Evolutionary conservation across 2,113 vertebrate species (phyloP), one percentile per base, ranked within the genome.

Genomic region (Clinocottus analis): DNA sequence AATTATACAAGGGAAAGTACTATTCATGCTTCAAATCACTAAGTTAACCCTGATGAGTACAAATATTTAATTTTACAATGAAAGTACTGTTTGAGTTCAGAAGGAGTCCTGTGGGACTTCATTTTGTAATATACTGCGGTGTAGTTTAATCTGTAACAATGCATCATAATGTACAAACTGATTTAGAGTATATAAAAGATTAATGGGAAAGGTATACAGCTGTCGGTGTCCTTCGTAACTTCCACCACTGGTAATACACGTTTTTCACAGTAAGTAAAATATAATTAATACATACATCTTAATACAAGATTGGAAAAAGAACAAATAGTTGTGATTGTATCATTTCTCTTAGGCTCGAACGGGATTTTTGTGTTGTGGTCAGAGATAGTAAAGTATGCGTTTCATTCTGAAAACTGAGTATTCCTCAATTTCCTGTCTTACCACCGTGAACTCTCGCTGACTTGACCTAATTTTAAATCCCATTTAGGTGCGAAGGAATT

Each of bases 321-420:
- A 27, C 41, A 43, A 7, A 45, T n/a, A 25, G 23, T 53, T 23
- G n/a, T 27, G 23, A 12, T 2, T 29, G 5, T 17, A 25, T 61
- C 17, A 4, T 51, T 11, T 27, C 3, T 49, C 29, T 12, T 5
- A 11, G n/a, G n/a, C 49, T 17, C 49, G 10, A 53, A 3, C 39
- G 1, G 6, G 9, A 9, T 21, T 23, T 23, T 16, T 31, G 10
- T 16, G 12, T 55, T 35, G 4, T 49, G 19, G 39, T 45, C 63
- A 29, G 8, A 31, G 4, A 21, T 3, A 7, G 17, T 8, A 41
- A 43, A 8, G 3, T 31, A 3, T 45, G 14, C 3, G 59, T 64
- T 64, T 82, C 81, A 79, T 81, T 82, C 19, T 84, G 81, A 81
- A 85, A 82, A 16, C 16, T 2, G 2, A 6, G 11, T 0, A 13